Percentiles rank a stretch among this genome's conserved stretches.
phyloP scores from a whole-genome alignment of 2,888 invertebrate species.

The Lucinisca nassula region DNA sequence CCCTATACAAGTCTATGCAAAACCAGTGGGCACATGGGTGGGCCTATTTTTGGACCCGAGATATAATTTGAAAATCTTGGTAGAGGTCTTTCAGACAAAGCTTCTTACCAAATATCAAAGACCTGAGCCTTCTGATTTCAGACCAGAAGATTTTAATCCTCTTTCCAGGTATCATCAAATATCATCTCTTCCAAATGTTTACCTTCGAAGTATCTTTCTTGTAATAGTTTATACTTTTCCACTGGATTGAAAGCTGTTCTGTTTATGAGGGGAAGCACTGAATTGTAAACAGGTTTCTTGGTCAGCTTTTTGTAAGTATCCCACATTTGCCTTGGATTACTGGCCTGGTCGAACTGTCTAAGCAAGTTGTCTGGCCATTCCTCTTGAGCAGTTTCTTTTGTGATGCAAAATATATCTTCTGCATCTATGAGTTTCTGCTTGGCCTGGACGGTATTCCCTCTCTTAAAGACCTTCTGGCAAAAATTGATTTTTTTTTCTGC shows the following conservation, averaged over 20 bases:
- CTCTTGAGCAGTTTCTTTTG: conserved; percentile 5
- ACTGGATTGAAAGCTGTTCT: neutral
- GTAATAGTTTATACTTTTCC: neutral
- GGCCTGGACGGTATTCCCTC: neutral
- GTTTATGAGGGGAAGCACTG: neutral
- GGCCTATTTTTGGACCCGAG: too few species aligned
- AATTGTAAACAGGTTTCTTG: neutral
- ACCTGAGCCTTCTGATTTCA: too few species aligned
- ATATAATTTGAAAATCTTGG: too few species aligned
- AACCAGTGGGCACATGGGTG: too few species aligned
- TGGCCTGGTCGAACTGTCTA: neutral
- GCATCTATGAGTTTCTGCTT: neutral
- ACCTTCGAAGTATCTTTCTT: neutral
- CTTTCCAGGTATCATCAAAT: too few species aligned
- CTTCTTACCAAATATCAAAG: too few species aligned
- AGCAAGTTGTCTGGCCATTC: conserved; percentile 7
- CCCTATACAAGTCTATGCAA: too few species aligned
- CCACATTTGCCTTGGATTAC: conserved; percentile 14
- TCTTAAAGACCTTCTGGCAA: neutral
- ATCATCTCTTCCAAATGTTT: too few species aligned
- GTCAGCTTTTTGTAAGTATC: conserved; percentile 7
- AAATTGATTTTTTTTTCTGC: neutral
- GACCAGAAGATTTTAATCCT: too few species aligned
- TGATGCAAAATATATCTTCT: neutral
- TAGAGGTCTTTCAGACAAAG: too few species aligned